Evolutionary conservation across 2,888 invertebrate genomes (phyloP).

Genomic region (Drosophila yooni): DNA sequence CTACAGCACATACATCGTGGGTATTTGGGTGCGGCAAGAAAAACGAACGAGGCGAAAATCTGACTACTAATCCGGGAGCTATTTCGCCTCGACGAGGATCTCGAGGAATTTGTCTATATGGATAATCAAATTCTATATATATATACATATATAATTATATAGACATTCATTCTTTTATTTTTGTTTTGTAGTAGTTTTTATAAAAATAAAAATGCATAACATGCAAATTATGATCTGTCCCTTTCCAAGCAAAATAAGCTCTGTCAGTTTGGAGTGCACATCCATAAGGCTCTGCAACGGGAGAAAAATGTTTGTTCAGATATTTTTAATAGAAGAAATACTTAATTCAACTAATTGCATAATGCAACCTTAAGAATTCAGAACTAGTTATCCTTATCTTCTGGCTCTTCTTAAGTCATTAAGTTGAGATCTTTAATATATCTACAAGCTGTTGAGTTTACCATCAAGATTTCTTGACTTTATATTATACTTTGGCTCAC

Average conservation of each 20-base stretch:
- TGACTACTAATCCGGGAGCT: conserved; percentile 54
- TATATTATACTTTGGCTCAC: not conserved
- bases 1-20: conserved; percentile 48
- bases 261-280: conserved; percentile 93
- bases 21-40: conserved; percentile 50
- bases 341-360: no score
- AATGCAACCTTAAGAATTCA: no score
- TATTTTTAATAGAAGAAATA: not conserved
- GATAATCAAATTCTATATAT: conserved; percentile 10
- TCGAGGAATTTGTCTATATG: conserved; percentile 51
- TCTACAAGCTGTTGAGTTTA: not conserved
- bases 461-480: not conserved
- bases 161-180: conserved; percentile 10
- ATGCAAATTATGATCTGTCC: not conserved
- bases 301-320: not conserved
- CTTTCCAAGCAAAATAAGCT: conserved; percentile 62
- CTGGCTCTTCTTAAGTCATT: not conserved
- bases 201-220: conserved; percentile 20
- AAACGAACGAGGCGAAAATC: conserved; percentile 12
- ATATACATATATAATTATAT: conserved; percentile 14
- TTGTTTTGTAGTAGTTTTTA: conserved; percentile 16
- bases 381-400: no score
- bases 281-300: conserved; percentile 90
- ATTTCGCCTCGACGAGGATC: conserved; percentile 60
- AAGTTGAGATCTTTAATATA: not conserved